A percentile compares a stretch with the other conserved stretches of the same genome.
Conservation (phyloP, 2,113 vertebrate genomes). For the Acrocephalus arundinaceus region DNA sequence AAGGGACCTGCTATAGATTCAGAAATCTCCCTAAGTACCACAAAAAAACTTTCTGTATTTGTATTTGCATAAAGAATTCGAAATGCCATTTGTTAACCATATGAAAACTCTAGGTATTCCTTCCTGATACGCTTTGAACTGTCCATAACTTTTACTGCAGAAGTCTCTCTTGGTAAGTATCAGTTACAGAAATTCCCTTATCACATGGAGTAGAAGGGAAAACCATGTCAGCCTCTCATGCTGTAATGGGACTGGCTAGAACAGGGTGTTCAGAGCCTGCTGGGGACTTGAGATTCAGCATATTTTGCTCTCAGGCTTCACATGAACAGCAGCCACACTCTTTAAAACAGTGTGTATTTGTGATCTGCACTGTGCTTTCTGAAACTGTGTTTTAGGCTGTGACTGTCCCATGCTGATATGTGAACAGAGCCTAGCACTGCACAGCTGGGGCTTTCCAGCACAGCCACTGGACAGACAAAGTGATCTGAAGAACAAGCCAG, state of each 20-base stretch:
- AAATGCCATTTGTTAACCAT: neutral
- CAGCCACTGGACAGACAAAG: neutral
- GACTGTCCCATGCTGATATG: neutral
- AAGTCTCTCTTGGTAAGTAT: neutral
- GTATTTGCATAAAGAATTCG: neutral
- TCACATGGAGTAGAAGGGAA: neutral
- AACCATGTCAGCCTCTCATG: neutral
- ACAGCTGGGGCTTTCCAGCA: neutral
- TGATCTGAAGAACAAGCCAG: neutral
- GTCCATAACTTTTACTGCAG: neutral
- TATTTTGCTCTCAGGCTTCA: neutral
- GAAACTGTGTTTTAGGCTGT: neutral
- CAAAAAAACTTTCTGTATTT: neutral
- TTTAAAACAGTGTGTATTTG: neutral
- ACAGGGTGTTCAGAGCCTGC: neutral
- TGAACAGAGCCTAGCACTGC: neutral
- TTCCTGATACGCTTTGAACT: neutral
- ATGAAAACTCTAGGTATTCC: neutral
- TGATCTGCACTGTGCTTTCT: neutral
- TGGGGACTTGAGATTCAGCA: neutral
- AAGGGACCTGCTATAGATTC: neutral
- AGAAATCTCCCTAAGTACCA: neutral
- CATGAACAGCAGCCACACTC: neutral
- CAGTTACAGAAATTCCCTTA: neutral
- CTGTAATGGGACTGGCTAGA: neutral